Evolutionary conservation across 2,888 invertebrate species (phyloP).

Genomic region (Clostera curtula): DNA sequence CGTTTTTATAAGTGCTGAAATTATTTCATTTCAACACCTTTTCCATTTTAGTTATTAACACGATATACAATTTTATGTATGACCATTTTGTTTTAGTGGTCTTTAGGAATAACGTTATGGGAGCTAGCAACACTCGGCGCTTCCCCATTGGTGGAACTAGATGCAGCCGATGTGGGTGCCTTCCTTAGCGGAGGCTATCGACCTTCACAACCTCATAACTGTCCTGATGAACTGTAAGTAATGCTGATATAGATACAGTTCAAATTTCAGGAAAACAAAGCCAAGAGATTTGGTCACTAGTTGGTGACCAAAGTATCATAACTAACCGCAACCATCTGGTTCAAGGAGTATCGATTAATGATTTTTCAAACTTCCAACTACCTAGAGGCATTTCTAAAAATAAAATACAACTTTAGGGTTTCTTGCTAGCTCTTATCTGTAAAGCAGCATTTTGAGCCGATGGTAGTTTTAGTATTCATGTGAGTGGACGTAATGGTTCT

Average conservation of each 20-base stretch:
- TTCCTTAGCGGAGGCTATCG: constrained; percentile 92
- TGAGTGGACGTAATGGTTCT: too few relatives aligned
- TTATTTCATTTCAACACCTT: too few relatives aligned
- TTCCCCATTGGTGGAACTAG: constrained; percentile 92
- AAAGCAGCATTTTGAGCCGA: too few relatives aligned
- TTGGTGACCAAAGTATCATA: too few relatives aligned
- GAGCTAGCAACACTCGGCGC: constrained; percentile 93
- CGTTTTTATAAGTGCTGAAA: too few relatives aligned
- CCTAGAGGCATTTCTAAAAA: not conserved
- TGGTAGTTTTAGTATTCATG: too few relatives aligned
- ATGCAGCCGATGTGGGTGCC: constrained; percentile 92
- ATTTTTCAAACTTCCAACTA: constrained; percentile 7
- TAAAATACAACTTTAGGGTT: too few relatives aligned
- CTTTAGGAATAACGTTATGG: constrained; percentile 96
- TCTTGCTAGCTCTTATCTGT: too few relatives aligned
- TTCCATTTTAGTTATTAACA: not conserved
- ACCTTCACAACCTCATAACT: constrained; percentile 92
- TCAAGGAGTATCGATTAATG: too few relatives aligned
- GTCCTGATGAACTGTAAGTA: constrained; percentile 96
- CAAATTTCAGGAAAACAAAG: too few relatives aligned
- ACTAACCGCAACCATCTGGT: too few relatives aligned
- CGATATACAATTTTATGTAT: not conserved
- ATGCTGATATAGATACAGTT: not conserved
- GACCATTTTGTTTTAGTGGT: constrained; percentile 78
- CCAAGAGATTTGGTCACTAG: too few relatives aligned